Evolutionary conservation across 2,113 vertebrate genomes (phyloP).

Genomic region (Puffinus mauretanicus): DNA sequence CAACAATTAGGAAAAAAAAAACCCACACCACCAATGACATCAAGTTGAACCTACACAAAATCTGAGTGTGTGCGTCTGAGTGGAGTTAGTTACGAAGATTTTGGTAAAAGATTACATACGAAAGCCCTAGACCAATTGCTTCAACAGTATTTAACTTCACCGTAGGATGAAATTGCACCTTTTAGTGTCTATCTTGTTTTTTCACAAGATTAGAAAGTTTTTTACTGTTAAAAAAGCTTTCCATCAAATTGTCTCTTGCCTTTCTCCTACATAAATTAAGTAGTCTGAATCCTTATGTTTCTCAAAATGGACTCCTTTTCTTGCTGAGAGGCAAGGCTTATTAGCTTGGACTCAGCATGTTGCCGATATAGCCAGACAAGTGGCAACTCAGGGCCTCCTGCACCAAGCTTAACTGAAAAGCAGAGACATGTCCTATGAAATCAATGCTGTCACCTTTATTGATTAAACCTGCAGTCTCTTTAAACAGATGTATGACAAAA

Average conservation of each 20-base stretch:
- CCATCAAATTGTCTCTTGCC: not conserved
- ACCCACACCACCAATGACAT: not conserved
- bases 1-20: not conserved
- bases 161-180: not conserved
- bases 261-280: not conserved
- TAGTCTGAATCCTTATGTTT: not conserved
- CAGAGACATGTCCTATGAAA: not conserved
- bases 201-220: not conserved
- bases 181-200: not conserved
- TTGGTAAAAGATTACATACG: rapidly evolving
- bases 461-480: not conserved
- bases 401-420: not conserved
- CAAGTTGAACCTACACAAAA: not conserved
- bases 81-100: not conserved
- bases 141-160: not conserved
- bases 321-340: not conserved
- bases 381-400: not conserved
- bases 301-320: not conserved
- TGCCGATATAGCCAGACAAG: not conserved
- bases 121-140: not conserved
- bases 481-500: not conserved
- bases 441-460: not conserved
- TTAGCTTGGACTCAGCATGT: not conserved
- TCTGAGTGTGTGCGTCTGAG: not conserved
- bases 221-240: not conserved